Percentiles rank a stretch among this genome's conserved stretches.
Evolutionary conservation across 2,797 vertebrate genomes (phyloP).

Genomic region (Potorous gilbertii): DNA sequence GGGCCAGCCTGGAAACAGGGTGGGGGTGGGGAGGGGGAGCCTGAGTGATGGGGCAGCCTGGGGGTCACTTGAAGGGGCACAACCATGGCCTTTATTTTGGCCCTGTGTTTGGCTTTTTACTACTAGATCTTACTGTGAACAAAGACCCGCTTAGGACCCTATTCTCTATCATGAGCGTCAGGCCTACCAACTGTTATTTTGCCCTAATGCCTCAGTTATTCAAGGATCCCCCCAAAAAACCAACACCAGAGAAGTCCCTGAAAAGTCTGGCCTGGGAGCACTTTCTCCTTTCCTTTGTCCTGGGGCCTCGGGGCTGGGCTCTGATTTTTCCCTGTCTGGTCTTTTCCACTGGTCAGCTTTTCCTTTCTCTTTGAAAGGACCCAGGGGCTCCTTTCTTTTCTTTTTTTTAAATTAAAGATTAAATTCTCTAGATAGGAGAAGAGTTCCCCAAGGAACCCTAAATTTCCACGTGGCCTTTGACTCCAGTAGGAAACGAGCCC

Average conservation of each 20-base stretch:
- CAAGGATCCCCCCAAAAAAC: conserved; percentile 57
- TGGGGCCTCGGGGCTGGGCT: background rate
- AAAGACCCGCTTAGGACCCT: conserved; percentile 10
- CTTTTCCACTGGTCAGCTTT: background rate
- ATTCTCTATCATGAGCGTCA: conserved; percentile 23
- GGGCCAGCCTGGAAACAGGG: background rate
- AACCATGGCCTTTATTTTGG: background rate
- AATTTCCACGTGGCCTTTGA: fast-evolving
- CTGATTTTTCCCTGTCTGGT: background rate
- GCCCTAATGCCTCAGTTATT: conserved; percentile 64
- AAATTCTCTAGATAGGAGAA: background rate
- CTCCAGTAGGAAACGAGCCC: background rate
- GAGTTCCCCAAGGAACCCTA: background rate
- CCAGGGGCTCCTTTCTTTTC: background rate
- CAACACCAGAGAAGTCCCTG: background rate
- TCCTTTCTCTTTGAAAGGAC: background rate
- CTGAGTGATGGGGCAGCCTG: background rate
- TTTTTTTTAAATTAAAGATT: background rate
- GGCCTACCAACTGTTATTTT: conserved; percentile 70
- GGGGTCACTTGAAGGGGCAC: background rate
- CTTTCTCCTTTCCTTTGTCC: background rate
- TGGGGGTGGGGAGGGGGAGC: fast-evolving
- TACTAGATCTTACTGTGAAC: conserved; percentile 26
- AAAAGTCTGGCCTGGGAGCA: background rate
- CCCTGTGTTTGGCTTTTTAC: background rate